Evolutionary conservation across 2,888 invertebrate species (phyloP), one percentile per base, ranked within the genome.

Genomic region (Cyrtodaria siliqua): DNA sequence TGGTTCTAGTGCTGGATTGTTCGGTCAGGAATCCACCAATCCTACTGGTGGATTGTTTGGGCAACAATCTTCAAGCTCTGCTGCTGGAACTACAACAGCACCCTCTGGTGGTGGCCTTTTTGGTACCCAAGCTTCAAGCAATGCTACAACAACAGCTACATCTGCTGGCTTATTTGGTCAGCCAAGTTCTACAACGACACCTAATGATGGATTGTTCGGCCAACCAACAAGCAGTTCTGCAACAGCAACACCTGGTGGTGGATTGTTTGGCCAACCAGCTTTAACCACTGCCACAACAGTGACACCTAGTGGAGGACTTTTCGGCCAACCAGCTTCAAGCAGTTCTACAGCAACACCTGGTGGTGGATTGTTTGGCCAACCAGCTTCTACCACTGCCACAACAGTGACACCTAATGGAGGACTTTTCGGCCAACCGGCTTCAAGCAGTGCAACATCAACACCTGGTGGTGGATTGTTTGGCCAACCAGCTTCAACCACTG

Each of bases 221-320:
- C 55, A 63, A 18, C 33, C 70, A 12, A n/a, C 71, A 4, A 29
- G 74, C 9, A 42, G 80, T 12, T 56, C 83, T 3, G 20, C 44
- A 8, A 16, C 70, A 24, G 6, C 82, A 2, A 40, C 74, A 59
- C 33, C 72, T 26, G 40, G 55, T 33, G 55, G 52, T 27, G 56
- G 66, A 2, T 53, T 78, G 12, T 85, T 85, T 64, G 84, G 83
- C 1, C 63, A 75, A 49, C 20, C 82, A 40, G 18, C 68, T n/a
- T 16, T 66, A 16, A 50, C 74, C 47, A 50, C 62, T 3, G 57
- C 59, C 20, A 20, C 68, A n/a, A 56, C 44, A 44, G 6, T 16
- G 4, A 8, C 33, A 33, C 12, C 33, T 12, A 33, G 6, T 8
- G 33, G 33, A 38, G 40, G 50, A 49, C 40, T 62, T 24, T 62